phyloP scores from a whole-genome alignment of 2,113 vertebrate species.

The Acinonyx jubatus region DNA sequence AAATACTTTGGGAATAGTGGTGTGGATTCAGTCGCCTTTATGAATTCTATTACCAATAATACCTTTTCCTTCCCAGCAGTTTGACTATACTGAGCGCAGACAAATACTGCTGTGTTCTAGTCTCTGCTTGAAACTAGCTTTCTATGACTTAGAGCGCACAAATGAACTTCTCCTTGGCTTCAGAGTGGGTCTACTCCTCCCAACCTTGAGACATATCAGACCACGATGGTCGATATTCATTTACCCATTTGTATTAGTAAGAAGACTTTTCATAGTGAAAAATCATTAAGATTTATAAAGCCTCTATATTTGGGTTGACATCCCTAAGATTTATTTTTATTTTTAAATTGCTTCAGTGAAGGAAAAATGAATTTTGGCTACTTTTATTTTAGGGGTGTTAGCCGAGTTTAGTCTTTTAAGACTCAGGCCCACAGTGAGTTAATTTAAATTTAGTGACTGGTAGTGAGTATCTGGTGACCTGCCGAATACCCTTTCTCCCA shows the following conservation, averaged over 20 bases:
- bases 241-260: background rate
- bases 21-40: background rate
- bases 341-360: conserved; percentile 31
- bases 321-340: conserved; percentile 12
- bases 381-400: conserved; percentile 9
- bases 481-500: background rate
- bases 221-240: background rate
- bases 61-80: conserved; percentile 24
- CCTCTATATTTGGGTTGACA: conserved; percentile 23
- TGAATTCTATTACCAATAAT: conserved; percentile 26
- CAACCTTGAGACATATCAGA: background rate
- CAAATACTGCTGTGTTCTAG: background rate
- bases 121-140: background rate
- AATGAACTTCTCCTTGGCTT: conserved; percentile 18
- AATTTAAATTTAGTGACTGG: background rate
- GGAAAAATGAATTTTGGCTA: conserved; percentile 25
- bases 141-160: background rate
- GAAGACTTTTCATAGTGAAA: background rate
- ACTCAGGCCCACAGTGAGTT: background rate
- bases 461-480: background rate
- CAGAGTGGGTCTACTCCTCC: background rate
- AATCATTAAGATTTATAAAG: conserved; percentile 41
- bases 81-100: background rate
- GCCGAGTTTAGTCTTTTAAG: background rate
- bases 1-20: background rate